phyloP scores from a whole-genome alignment of 2,113 vertebrate genomes.

The Spea bombifrons region DNA sequence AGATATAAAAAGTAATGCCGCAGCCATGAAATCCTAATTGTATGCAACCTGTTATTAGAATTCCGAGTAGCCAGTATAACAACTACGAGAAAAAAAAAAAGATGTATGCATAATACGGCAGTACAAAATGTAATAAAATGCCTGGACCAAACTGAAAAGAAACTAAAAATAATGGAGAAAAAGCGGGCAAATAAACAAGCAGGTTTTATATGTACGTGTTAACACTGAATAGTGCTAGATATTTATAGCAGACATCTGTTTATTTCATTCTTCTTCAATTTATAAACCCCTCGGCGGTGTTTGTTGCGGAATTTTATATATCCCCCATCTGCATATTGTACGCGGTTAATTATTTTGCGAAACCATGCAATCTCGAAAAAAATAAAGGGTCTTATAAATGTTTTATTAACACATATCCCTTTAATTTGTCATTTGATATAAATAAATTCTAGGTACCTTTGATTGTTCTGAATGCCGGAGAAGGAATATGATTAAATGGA shows the following conservation, averaged over 20 bases:
- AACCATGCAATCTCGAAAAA: background rate
- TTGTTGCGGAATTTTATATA: constrained; percentile 21
- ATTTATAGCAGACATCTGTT: constrained; percentile 40
- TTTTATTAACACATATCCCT: too few relatives aligned
- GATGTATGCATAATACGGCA: background rate
- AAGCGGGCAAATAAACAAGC: constrained; percentile 21
- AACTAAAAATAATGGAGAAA: background rate
- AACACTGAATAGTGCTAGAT: constrained; percentile 3
- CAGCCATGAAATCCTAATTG: too few relatives aligned
- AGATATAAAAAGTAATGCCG: too few relatives aligned
- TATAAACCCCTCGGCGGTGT: background rate
- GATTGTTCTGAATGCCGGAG: too few relatives aligned
- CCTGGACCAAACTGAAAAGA: background rate
- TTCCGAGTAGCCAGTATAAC: too few relatives aligned
- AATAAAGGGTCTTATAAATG: too few relatives aligned
- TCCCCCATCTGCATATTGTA: background rate
- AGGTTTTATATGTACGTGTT: constrained; percentile 5
- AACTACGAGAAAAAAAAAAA: background rate
- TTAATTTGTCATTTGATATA: background rate
- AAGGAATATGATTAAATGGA: background rate
- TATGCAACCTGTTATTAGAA: too few relatives aligned
- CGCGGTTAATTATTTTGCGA: background rate
- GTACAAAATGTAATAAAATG: background rate
- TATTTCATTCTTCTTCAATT: constrained; percentile 22
- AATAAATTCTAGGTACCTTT: too few relatives aligned